A percentile compares a stretch with the other conserved stretches of the same genome.
These are phyloP conservation scores for Neoscelio sp. DNA, from an alignment of 2,888 invertebrate genomes.

Conservation along the genomic window DNA sequence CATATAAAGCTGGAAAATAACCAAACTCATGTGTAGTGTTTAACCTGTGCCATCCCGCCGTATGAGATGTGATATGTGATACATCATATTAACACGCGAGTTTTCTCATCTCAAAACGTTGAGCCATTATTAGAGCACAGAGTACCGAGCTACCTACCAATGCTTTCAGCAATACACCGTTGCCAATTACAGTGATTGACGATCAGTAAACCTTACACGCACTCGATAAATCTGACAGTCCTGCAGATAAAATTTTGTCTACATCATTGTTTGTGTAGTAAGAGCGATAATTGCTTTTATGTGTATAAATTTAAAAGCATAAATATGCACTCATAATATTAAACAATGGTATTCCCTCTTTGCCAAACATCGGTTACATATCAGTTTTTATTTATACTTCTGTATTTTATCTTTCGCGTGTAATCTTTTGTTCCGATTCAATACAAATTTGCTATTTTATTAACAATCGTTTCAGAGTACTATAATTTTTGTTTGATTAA, in stretches of 20 bases:
- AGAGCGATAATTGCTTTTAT: conserved; percentile 39
- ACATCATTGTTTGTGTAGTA: conserved; percentile 19
- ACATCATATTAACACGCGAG: conserved; percentile 33
- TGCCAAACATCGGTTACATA: too few relatives aligned
- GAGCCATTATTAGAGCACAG: conserved; percentile 42
- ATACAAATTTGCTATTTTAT: too few relatives aligned
- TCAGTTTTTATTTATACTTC: too few relatives aligned
- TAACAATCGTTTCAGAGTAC: too few relatives aligned
- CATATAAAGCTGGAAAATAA: too few relatives aligned
- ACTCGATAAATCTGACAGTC: conserved; percentile 40
- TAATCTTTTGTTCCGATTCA: too few relatives aligned
- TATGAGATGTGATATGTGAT: conserved; percentile 29
- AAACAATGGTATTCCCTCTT: too few relatives aligned
- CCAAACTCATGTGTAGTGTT: too few relatives aligned
- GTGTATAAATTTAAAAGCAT: conserved; percentile 17
- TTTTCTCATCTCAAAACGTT: conserved; percentile 39
- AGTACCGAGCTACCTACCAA: conserved; percentile 11
- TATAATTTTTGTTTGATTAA: too few relatives aligned
- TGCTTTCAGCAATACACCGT: conserved; percentile 45
- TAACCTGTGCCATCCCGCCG: conserved; percentile 19
- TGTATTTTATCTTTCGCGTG: too few relatives aligned
- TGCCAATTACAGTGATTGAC: conserved; percentile 53
- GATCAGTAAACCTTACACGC: conserved; percentile 31
- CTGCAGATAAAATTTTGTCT: conserved; percentile 31
- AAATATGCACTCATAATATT: conserved; percentile 17